Conservation (phyloP, 2,797 vertebrate species). For the Halcyon leucocephala region DNA sequence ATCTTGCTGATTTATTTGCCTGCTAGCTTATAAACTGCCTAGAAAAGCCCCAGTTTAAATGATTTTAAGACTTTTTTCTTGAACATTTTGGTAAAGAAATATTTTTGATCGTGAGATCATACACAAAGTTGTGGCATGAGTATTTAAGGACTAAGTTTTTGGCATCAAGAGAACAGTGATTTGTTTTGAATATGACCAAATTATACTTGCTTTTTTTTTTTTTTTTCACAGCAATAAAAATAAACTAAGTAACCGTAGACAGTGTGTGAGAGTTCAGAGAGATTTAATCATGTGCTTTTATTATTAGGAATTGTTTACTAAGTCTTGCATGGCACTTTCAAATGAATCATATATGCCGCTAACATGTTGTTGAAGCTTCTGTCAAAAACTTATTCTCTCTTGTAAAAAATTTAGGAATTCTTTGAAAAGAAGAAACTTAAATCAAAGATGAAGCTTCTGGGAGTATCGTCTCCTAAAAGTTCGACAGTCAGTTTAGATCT, state of each 20-base stretch:
- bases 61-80: neutral
- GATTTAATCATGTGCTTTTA: neutral
- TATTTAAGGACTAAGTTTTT: neutral
- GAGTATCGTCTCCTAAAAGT: conserved; percentile 61
- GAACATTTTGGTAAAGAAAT: neutral
- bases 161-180: neutral
- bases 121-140: neutral
- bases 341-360: neutral
- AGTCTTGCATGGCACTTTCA: neutral
- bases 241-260: neutral
- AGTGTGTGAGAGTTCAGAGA: neutral
- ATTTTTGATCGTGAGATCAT: neutral
- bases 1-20: neutral
- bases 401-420: conserved; percentile 77
- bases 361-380: neutral
- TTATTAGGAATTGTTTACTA: neutral
- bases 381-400: neutral
- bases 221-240: neutral
- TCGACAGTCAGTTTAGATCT: conserved; percentile 87
- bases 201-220: neutral
- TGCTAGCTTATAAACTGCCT: neutral
- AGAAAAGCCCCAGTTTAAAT: neutral
- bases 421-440: conserved; percentile 83
- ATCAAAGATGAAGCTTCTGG: conserved; percentile 77
- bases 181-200: neutral